Base-by-base conservation (phyloP, 1,140 invertebrate genomes). In the Chrysopa pallens region DNA sequence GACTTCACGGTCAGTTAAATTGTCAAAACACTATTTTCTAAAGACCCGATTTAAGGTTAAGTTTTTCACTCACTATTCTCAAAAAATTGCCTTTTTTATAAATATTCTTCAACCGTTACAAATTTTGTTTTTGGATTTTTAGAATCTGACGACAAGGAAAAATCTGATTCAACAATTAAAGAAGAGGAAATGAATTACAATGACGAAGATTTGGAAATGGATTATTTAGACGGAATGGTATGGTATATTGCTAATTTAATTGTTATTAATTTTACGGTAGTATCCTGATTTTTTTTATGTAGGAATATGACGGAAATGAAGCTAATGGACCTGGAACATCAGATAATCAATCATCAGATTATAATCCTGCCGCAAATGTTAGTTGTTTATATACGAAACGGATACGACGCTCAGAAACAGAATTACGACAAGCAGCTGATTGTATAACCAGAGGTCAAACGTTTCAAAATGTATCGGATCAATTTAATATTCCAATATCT, bases 401-500 rank as follows among this genome's bases (percentile, higher is more conserved):
- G 52, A 74, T 79, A 40, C 63, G 77, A 8, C 66, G 76, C 41
- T 76, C 80, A 11, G 81, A 85, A 57, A 77, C 77, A 29, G 74
- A 81, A 51, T 53, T 85, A 15, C 73, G 78, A 3, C 72, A 80
- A 53, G 81, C 81, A 4, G 81, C 80, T 1, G 80, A 85, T 53
- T 80, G 80, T 58, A 80, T 84, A 28, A 77, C 76, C 8, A 71
- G 78, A 14, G 80, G 80, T 9, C 79, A 79, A 64, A 84, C 81
- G 50, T 84, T 84, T 67, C 80, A 84, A 60, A 82, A 78, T 7
- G 80, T 82, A 31, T 83, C 79, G 31, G 79, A 84, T 54, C 80
- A 80, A 66, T 85, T 82, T 55, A 82, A 82, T 53, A 85, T 84
- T 60, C 80, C 80, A 38, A 83, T 84, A 46, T 83, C 79, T n/a